Conservation (phyloP, 2,888 invertebrate genomes). For the Halictus quadricinctus region DNA sequence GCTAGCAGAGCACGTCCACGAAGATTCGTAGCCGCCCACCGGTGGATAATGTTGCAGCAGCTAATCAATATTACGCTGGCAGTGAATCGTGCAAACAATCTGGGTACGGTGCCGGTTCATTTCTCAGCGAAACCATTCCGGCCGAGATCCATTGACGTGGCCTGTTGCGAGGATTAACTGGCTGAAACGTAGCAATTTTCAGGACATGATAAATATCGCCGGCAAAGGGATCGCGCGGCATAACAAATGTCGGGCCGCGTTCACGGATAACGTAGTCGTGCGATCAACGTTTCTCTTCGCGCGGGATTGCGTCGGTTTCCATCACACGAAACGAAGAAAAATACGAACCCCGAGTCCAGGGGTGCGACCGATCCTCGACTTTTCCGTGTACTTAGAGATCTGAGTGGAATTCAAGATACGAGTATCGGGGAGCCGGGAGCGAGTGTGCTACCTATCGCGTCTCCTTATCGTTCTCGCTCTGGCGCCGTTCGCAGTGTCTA, state of each 20-base stretch:
- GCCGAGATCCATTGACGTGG: neutral
- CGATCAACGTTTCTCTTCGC: neutral
- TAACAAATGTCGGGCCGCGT: neutral
- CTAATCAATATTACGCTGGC: constrained; percentile 1
- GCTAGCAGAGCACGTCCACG: neutral
- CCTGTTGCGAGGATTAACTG: constrained; percentile 4
- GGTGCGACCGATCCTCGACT: constrained; percentile 5
- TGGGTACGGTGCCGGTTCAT: neutral
- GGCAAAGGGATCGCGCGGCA: neutral
- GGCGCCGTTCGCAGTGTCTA: constrained; percentile 52
- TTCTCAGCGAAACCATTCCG: neutral
- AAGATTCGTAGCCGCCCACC: neutral
- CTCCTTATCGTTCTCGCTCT: constrained; percentile 43
- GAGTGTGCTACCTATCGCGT: constrained; percentile 35
- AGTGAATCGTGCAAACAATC: constrained; percentile 4
- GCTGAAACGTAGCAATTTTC: neutral
- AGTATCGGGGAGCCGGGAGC: constrained; percentile 48
- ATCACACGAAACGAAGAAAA: constrained; percentile 14
- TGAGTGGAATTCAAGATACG: constrained; percentile 42
- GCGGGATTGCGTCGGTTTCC: constrained; percentile 40
- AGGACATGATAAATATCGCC: neutral
- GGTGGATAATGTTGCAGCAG: neutral
- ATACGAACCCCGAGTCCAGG: neutral
- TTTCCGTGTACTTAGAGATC: neutral
- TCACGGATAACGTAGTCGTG: neutral